Base-by-base conservation (phyloP, 1,140 invertebrate species). In the Babylonia areolata region DNA sequence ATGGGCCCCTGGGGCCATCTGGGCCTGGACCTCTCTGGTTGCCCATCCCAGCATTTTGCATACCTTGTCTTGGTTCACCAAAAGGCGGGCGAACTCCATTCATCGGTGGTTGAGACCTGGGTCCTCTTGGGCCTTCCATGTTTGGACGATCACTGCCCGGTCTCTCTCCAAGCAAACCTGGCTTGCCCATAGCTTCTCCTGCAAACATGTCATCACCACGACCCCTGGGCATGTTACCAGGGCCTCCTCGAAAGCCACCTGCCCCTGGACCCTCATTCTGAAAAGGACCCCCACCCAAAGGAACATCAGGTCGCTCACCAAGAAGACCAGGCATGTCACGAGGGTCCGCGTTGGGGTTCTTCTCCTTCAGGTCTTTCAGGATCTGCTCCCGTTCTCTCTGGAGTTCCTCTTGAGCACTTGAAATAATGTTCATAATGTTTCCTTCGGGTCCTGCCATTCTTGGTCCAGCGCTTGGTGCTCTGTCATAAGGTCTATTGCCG, bases 301-400 rank as follows among this genome's bases (percentile, higher is more conserved):
- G 77, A 46, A 20, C 28, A 42, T 54, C 78, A 54, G 78, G 78
- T 6, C 78, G 46, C 46, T 80, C 78, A 31, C 78, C 78, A 3
- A 80, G 78, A 9, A 80, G 78, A 35, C 78, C 78, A 33, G 78
- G 75, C 75, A 77, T 40, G 75, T 77, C 75, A 40, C 75, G 35
- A 20, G 75, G 75, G 17, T 77, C 75, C 3, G 31, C 31, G 33
- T 73, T 73, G 0, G 71, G 71, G 58, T 69, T 23, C 15, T 69
- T 31, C 6, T 1, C 15, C 9, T 73, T 73, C 39, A 54, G 2
- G 5, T 15, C 15, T 9, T 80, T 80, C 12, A 80, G 23, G 78
- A 80, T 80, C 78, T 39, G 40, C 23, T 80, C 78, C 9, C 78
- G 78, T n/a, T 80, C 78, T 28, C 40, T n/a, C 78, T 54, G 28